Conservation (phyloP, 2,888 invertebrate genomes). For the Drosophila barbarae region DNA sequence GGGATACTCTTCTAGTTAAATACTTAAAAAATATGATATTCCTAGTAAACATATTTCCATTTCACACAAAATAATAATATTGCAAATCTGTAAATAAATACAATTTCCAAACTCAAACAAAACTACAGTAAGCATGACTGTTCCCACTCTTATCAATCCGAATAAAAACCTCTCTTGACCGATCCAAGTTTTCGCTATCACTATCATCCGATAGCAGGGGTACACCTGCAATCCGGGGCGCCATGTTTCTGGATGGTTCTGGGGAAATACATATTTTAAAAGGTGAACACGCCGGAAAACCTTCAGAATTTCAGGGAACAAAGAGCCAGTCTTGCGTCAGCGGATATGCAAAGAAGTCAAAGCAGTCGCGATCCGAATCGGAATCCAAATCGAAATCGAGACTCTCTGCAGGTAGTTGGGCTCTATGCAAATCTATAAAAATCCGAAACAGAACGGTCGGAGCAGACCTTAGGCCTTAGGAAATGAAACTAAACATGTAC, state of each 20-base stretch:
- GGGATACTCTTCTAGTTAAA: not conserved
- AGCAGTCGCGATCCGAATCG: constrained; percentile 19
- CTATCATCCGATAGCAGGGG: constrained; percentile 1
- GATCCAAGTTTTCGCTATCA: constrained; percentile 10
- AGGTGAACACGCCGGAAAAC: not conserved
- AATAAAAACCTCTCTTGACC: constrained; percentile 8
- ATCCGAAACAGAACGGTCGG: constrained; percentile 12
- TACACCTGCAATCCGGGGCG: constrained; percentile 5
- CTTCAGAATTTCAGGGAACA: not conserved
- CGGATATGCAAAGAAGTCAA: constrained; percentile 41
- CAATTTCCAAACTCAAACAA: not conserved
- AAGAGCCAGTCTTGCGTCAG: constrained; percentile 31
- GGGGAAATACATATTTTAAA: constrained; percentile 2
- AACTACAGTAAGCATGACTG: constrained; percentile 19
- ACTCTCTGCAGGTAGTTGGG: constrained; percentile 35
- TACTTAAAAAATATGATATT: too few relatives aligned
- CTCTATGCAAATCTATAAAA: constrained; percentile 36
- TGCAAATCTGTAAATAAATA: not conserved
- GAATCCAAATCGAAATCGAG: constrained; percentile 1
- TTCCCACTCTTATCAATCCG: constrained; percentile 13
- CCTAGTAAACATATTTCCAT: not conserved
- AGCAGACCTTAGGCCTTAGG: constrained; percentile 4
- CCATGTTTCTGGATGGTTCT: constrained; percentile 5
- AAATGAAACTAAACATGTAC: constrained; percentile 29
- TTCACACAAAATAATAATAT: not conserved